phyloP scores from a whole-genome alignment of 2,888 invertebrate species.

The Plemyria rubiginata region DNA sequence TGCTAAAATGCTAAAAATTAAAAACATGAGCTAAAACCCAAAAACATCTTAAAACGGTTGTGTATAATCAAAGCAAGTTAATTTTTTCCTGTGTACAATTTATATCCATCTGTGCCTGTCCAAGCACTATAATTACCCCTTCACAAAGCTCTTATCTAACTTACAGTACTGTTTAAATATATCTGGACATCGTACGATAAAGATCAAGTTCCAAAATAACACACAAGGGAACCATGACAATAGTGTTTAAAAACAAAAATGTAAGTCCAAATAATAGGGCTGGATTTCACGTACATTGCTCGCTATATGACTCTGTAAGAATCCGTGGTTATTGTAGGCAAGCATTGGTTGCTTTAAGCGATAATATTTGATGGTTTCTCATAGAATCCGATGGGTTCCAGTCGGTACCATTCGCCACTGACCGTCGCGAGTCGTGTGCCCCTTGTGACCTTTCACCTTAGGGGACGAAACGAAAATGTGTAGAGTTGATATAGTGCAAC shows the following conservation, averaged over 20 bases:
- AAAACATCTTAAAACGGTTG: no score
- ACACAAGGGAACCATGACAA: conserved; percentile 19
- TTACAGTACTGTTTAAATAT: conserved; percentile 18
- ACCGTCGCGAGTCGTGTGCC: conserved; percentile 79
- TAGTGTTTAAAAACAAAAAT: conserved; percentile 17
- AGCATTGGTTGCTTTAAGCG: conserved; percentile 26
- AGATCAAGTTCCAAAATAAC: conserved; percentile 15
- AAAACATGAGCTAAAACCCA: no score
- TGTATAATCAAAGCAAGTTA: no score
- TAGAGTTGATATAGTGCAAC: conserved; percentile 48
- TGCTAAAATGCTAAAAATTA: no score
- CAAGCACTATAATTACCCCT: conserved; percentile 9
- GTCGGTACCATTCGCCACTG: conserved; percentile 77
- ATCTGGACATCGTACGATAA: conserved; percentile 20
- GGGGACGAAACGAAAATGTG: conserved; percentile 57
- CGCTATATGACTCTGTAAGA: conserved; percentile 1
- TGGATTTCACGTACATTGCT: conserved; percentile 35
- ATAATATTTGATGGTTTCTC: conserved; percentile 36
- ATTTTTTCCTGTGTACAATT: no score
- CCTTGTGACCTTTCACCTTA: conserved; percentile 80
- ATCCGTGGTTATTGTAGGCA: neutral
- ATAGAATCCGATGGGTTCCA: conserved; percentile 59
- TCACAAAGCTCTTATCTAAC: neutral
- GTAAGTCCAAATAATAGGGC: conserved; percentile 3
- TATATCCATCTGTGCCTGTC: neutral